Percentiles rank a stretch among this genome's conserved stretches.
Conservation (phyloP, 2,797 vertebrate genomes). For the Sebastes miniatus region DNA sequence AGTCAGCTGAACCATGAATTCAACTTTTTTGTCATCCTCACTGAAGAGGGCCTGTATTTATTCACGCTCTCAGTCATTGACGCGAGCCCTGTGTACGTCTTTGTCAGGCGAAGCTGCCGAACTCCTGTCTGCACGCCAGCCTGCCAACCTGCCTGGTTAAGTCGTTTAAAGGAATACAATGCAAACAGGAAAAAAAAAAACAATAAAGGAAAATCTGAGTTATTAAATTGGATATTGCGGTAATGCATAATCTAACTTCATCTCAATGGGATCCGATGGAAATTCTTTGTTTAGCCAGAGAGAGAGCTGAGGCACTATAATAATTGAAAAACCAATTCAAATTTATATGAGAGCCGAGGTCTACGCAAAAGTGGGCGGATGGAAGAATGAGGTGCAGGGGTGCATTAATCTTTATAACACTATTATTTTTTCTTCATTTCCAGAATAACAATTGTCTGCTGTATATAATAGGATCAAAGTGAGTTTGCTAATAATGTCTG, state of each 20-base stretch:
- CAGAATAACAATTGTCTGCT: constrained; percentile 81
- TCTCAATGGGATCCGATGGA: constrained; percentile 77
- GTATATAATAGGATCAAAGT: constrained; percentile 83
- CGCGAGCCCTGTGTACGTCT: constrained; percentile 73
- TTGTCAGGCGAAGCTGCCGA: constrained; percentile 70
- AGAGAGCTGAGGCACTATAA: constrained; percentile 73
- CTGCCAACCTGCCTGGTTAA: constrained; percentile 63
- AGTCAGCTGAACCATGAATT: constrained; percentile 74
- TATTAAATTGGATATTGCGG: constrained; percentile 86
- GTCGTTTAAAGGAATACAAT: constrained; percentile 80
- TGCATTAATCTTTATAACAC: constrained; percentile 85
- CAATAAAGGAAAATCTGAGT: constrained; percentile 84
- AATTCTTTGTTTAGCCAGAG: constrained; percentile 84
- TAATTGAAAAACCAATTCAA: constrained; percentile 88
- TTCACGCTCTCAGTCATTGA: constrained; percentile 60
- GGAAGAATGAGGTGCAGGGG: constrained; percentile 77
- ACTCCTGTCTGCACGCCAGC: constrained; percentile 56
- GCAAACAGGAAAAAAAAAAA: constrained; percentile 76
- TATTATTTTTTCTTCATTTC: constrained; percentile 84
- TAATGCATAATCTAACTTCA: constrained; percentile 84
- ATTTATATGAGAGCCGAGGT: constrained; percentile 78
- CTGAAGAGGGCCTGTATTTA: constrained; percentile 73
- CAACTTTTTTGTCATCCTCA: constrained; percentile 70
- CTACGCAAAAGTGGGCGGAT: constrained; percentile 74
- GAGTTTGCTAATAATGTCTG: constrained; percentile 84